Base-by-base conservation (phyloP, 2,888 invertebrate species). In the Celastrina argiolus region DNA sequence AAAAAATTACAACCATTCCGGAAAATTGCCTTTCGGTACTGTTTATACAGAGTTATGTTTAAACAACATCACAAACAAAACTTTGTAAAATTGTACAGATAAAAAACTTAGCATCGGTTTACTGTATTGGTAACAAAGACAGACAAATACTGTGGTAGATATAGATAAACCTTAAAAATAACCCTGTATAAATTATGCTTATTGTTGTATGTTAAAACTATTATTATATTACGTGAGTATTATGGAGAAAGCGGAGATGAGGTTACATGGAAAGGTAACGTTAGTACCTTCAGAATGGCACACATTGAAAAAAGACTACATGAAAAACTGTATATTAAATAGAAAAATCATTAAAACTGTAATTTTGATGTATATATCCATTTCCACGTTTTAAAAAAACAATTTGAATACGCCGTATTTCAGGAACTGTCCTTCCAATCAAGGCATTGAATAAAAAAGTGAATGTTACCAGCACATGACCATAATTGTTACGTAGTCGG, bases 111-210 rank as follows among this genome's bases (percentile, higher is more conserved):
- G 39, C 22, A 36, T 61, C 61, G 18, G 36, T 61, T 61, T 64
- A 65, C 31, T 65, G 41, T 65, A 65, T 58, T 65, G 65, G 65
- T 65, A 65, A 65, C 65, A 42, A 41, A 59, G 59, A 65, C 28
- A 65, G 65, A 59, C 18, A 59, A 65, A 59, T 65, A 65, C 41
- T 58, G 58, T 42, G 41, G 59, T 59, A 45, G 65, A 59, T 39
- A 56, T 42, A 77, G 76, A 76, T 78, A 80, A 79, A 76, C 73
- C 81, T 84, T 83, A 83, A 85, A 83, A 87, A 87, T 88, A 90
- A 89, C 89, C 89, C 90, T 89, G 90, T 88, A 89, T 88, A 89
- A 88, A 89, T 89, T 88, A 90, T 89, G 87, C 89, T 87, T 88
- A 88, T 78, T 82, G 84, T 85, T 84, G 82, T 81, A 80, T 73